A percentile compares a stretch with the other conserved stretches of the same genome.
These are phyloP conservation scores for Syrmaticus mikado DNA, from an alignment of 2,113 vertebrate species.

Conservation along the genomic window DNA sequence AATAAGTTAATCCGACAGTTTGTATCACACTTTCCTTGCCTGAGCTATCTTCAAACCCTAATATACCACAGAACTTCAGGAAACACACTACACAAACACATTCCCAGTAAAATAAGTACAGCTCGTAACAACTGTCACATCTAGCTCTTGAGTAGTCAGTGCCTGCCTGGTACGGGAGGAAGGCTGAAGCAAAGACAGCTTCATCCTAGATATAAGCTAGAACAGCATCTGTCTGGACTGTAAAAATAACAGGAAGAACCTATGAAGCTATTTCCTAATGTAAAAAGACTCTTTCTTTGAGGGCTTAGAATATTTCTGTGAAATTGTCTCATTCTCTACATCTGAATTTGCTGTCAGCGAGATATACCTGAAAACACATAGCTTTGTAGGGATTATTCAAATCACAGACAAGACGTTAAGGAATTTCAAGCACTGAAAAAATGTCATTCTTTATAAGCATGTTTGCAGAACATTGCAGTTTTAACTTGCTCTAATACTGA, in stretches of 20 bases:
- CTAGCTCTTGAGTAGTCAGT: background rate
- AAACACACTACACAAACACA: background rate
- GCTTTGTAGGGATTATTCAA: constrained; percentile 23
- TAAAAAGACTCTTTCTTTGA: background rate
- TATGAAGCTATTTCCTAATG: background rate
- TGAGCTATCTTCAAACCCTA: background rate
- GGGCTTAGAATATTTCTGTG: background rate
- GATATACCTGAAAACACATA: background rate
- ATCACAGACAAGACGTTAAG: constrained; percentile 8
- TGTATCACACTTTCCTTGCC: background rate
- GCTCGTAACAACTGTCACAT: background rate
- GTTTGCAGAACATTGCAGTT: background rate
- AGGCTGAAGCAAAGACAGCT: background rate
- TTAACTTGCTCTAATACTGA: background rate
- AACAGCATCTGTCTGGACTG: background rate
- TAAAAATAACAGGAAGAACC: background rate
- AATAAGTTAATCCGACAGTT: background rate
- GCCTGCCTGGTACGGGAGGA: background rate
- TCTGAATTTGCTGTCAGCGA: background rate
- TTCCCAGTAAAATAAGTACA: background rate
- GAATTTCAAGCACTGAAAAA: constrained; percentile 34
- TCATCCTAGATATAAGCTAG: background rate
- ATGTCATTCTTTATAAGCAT: background rate
- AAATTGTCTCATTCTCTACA: background rate
- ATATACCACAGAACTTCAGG: background rate